Conservation (phyloP, 2,113 vertebrate genomes). For the Pygoscelis antarcticus region DNA sequence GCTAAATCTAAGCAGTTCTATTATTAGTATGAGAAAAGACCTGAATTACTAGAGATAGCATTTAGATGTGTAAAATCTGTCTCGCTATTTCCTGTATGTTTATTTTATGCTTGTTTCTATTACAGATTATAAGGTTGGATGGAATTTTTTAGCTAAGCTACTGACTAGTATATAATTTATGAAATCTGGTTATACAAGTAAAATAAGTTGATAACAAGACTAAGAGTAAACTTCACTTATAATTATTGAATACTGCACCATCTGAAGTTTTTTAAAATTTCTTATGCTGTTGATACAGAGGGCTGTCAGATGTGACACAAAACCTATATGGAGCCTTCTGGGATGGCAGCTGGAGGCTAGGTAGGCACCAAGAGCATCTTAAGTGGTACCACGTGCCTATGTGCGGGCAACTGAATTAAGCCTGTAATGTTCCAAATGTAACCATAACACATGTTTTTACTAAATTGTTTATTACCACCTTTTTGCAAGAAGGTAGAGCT, state of each 20-base stretch:
- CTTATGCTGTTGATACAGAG: not conserved
- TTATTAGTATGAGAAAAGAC: not conserved
- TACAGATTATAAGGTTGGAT: not conserved
- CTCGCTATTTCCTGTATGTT: not conserved
- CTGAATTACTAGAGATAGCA: not conserved
- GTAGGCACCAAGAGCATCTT: not conserved
- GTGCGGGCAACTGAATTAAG: not conserved
- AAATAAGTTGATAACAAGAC: not conserved
- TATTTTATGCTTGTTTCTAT: constrained; percentile 15
- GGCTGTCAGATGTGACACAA: not conserved
- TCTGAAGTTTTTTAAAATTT: not conserved
- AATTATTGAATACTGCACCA: not conserved
- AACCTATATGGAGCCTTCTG: not conserved
- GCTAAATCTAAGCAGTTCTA: constrained; percentile 17
- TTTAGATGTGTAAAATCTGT: constrained; percentile 14
- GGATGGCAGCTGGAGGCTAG: not conserved
- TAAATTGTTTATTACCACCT: not conserved
- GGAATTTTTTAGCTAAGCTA: not conserved
- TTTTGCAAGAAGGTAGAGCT: not conserved
- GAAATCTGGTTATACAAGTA: not conserved
- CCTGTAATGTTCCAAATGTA: not conserved
- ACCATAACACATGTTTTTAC: not conserved
- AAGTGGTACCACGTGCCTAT: not conserved
- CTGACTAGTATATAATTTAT: not conserved
- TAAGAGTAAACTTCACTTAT: not conserved